Percentiles rank a stretch among this genome's conserved stretches.
These are phyloP conservation scores for Gymnogyps californianus DNA, from an alignment of 2,113 vertebrate genomes.

Conservation along the genomic window DNA sequence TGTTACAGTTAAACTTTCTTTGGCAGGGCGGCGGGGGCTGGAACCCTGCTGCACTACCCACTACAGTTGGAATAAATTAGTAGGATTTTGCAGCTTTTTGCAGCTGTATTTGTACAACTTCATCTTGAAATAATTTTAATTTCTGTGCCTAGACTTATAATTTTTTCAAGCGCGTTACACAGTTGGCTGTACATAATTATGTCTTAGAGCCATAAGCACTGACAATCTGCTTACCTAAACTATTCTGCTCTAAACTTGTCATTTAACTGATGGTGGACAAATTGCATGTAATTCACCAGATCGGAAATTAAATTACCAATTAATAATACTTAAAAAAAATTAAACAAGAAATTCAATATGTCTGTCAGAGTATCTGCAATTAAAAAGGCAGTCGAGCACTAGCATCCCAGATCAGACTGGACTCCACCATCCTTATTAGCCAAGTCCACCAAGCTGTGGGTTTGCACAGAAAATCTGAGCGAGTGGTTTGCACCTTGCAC, in stretches of 20 bases:
- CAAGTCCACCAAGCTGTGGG: neutral
- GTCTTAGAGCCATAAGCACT: constrained; percentile 62
- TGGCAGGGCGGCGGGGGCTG: neutral
- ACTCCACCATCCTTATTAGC: neutral
- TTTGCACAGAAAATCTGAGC: neutral
- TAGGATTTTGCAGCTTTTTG: constrained; percentile 43
- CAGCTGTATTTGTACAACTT: constrained; percentile 63
- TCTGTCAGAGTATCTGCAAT: neutral
- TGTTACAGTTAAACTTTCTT: neutral
- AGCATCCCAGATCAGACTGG: neutral
- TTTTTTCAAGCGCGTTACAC: constrained; percentile 61
- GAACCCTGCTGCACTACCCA: neutral
- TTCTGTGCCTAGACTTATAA: constrained; percentile 63
- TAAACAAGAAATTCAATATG: neutral
- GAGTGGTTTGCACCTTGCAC: neutral
- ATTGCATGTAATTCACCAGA: constrained; percentile 39
- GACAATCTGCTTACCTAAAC: constrained; percentile 66
- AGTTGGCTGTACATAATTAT: constrained; percentile 67
- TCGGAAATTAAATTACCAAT: constrained; percentile 63
- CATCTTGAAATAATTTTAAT: constrained; percentile 68
- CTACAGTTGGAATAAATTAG: constrained; percentile 32
- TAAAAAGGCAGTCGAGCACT: neutral
- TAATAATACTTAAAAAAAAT: constrained; percentile 22
- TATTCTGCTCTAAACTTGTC: constrained; percentile 55
- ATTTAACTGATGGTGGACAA: constrained; percentile 45